Evolutionary conservation across 2,113 vertebrate genomes (phyloP).

Genomic region (Peromyscus californicus): DNA sequence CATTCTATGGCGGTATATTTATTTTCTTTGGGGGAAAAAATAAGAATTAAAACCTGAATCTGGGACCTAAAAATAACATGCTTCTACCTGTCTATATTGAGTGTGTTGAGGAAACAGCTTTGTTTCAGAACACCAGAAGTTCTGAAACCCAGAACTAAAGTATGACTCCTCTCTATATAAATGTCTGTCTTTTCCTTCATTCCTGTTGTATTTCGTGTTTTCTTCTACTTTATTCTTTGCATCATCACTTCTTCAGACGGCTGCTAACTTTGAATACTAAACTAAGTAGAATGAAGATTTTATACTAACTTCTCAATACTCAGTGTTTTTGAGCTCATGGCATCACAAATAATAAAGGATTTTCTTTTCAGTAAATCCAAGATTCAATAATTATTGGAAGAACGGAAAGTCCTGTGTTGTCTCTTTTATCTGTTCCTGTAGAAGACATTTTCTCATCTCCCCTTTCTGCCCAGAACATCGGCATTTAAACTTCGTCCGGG

Average conservation of each 20-base stretch:
- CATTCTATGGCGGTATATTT: not conserved
- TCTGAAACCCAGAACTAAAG: not conserved
- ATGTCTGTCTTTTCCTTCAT: not conserved
- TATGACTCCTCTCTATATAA: not conserved
- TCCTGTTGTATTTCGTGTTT: not conserved
- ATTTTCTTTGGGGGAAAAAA: not conserved
- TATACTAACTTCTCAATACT: conserved; percentile 57
- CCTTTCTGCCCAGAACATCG: not conserved
- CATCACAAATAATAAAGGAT: conserved; percentile 37
- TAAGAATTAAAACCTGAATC: conserved; percentile 25
- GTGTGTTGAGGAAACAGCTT: not conserved
- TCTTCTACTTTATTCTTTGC: conserved; percentile 3
- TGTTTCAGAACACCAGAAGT: conserved; percentile 39
- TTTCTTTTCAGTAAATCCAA: conserved; percentile 56
- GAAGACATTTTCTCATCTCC: conserved; percentile 37
- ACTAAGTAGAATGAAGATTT: conserved; percentile 37
- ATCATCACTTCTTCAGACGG: not conserved
- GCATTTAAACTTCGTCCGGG: conserved; percentile 16
- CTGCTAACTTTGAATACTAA: not conserved
- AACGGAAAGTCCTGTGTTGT: not conserved
- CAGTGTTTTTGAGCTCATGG: conserved; percentile 45
- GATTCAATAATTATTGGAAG: not conserved
- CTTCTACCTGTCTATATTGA: conserved; percentile 36
- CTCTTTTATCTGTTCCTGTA: not conserved
- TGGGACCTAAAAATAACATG: conserved; percentile 11